Evolutionary conservation across 2,888 invertebrate genomes (phyloP), one percentile per base, ranked within the genome.

Genomic region (Megalurothrips usitatus): DNA sequence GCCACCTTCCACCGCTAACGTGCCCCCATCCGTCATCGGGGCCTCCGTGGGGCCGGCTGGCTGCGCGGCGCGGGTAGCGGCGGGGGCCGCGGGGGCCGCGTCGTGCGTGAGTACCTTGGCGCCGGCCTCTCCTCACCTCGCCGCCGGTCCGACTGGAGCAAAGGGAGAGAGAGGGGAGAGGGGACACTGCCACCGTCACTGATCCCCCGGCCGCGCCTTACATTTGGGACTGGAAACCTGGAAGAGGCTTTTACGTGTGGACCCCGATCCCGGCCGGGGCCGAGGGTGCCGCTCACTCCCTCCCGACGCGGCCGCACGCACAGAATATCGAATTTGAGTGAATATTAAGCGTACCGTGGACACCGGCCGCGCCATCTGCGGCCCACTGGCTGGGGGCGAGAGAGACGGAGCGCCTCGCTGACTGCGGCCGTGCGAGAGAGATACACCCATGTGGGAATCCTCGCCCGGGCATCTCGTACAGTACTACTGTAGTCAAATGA

Each of bases 191-290:
- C 12, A n/a, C 68, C 26, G 68, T 26, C 11, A 11, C 68, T 75
- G 68, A 43, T 75, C 68, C n/a, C 68, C 23, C 23, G 8, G 68
- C 68, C 68, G 68, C 68, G 23, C 23, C 68, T 75, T 75, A 75
- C 68, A 75, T 75, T 75, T 75, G 68, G 68, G 68, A 75, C 68
- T 75, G 23, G 68, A 26, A 26, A 58, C 26, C 68, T 75, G 68
- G 68, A 75, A 75, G 26, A 75, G 68, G 23, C 68, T 75, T 75
- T 75, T 75, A 75, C 68, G 58, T 11, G 58, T 58, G 58, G 14
- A 75, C 26, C 68, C 26, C 58, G 58, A 2, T 43, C 68, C 68
- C 10, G 68, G 12, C 9, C 68, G 23, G 52, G 17, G 52, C 52
- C 52, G 52, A 8, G 52, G 14, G n/a, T n/a, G n/a, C n/a, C n/a